Base-by-base conservation (phyloP, 2,797 vertebrate species). In the Clarias laeviceps region DNA sequence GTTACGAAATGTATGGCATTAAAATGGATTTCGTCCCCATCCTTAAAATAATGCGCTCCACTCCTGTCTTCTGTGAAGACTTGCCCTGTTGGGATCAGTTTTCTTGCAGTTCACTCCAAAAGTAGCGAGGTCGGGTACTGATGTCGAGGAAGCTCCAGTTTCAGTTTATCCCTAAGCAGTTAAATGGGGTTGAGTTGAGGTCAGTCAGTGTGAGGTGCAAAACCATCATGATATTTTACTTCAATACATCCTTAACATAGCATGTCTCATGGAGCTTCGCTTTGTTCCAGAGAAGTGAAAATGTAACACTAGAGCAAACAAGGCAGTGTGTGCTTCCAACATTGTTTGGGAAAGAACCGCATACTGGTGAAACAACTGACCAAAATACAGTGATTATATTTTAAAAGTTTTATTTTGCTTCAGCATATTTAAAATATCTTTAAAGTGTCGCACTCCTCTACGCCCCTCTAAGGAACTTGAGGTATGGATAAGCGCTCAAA, bases 321-420 rank as follows among this genome's bases (percentile, higher is more conserved):
- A 29, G 20, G 32, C 18, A 45, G 0, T n/a, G 69, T 5, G 37
- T n/a, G 11, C 37, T n/a, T 72, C 9, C 22, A 72, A 40, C 22
- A 20, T 69, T 37, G 27, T 34, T 70, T 45, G 9, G 22, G 3
- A 8, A 27, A 56, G 15, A 54, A 18, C 0, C n/a, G 14, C 6
- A 54, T 20, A 27, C 18, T 11, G n/a, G 24, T 50, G 22, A 0
- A 70, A 70, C 20, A 40, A 70, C 68, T n/a, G 70, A 45, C 12
- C 37, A 69, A 69, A 37, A 37, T 11, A 69, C 3, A 11, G 4
- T n/a, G 12, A 40, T 34, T n/a, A 34, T 50, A 72, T 72, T 50
- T 45, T 45, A 57, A 77, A 77, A 32, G 15, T 88, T 95, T 94
- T 94, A 94, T 93, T 95, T 88, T 89, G 82, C 68, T 29, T 68